These are phyloP conservation scores for Liolophura sinensis DNA, from an alignment of 1,140 invertebrate genomes.

Conservation along the genomic window DNA sequence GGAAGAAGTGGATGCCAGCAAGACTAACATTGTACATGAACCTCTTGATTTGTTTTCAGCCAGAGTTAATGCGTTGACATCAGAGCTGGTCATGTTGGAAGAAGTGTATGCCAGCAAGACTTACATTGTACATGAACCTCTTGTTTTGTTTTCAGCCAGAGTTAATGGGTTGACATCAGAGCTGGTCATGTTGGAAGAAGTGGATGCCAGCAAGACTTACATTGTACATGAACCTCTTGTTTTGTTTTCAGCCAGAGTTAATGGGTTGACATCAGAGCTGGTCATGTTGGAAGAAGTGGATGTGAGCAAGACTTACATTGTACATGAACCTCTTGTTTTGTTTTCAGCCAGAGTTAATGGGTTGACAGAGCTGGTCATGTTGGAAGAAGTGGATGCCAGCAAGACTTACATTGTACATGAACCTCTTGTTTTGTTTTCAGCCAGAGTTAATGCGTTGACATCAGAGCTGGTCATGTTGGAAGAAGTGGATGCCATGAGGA, in stretches of 20 bases:
- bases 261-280: conserved; percentile 26
- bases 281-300: conserved; percentile 28
- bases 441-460: conserved; percentile 27
- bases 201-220: no score
- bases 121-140: no score
- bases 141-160: no score
- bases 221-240: no score
- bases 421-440: conserved; percentile 22
- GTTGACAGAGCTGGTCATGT: conserved; percentile 28
- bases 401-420: conserved; percentile 13
- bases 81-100: no score
- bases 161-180: no score
- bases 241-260: no score
- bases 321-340: neutral
- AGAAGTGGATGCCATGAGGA: conserved; percentile 21
- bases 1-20: conserved; percentile 6
- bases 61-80: no score
- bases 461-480: conserved; percentile 33
- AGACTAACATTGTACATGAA: no score
- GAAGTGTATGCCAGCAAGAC: no score
- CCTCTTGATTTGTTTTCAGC: no score
- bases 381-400: conserved; percentile 25
- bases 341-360: conserved; percentile 31
- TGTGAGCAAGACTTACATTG: conserved; percentile 8
- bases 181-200: conserved; percentile 1